phyloP scores from a whole-genome alignment of 2,888 invertebrate species.

The Nomada lathburiana region DNA sequence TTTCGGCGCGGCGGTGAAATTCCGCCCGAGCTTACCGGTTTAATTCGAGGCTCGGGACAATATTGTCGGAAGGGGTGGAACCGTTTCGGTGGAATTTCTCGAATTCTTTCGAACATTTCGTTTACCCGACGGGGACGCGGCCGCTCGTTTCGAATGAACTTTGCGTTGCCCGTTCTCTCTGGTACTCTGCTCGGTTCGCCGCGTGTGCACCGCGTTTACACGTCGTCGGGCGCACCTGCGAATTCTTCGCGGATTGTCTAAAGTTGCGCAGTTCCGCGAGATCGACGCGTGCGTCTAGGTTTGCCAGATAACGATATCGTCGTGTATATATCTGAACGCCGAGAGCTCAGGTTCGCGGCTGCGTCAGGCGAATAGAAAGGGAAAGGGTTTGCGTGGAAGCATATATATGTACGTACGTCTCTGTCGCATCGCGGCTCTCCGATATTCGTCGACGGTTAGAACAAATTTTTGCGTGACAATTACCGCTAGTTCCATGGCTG shows the following conservation, averaged over 20 bases:
- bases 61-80: constrained; percentile 5
- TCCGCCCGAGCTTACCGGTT: constrained; percentile 44
- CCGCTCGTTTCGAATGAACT: constrained; percentile 29
- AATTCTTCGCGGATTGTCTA: constrained; percentile 15
- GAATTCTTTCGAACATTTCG: constrained; percentile 51
- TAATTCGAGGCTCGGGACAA: constrained; percentile 35
- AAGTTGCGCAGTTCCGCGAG: constrained; percentile 44
- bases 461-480: constrained; percentile 5
- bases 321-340: not conserved
- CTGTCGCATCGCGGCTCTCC: no score
- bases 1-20: constrained; percentile 26
- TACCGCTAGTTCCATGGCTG: no score
- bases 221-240: constrained; percentile 35
- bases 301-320: constrained; percentile 61
- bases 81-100: constrained; percentile 38
- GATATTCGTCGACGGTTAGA: not conserved
- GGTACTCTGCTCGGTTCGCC: no score
- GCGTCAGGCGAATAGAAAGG: constrained; percentile 49
- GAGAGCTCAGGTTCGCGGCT: constrained; percentile 40
- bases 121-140: constrained; percentile 1
- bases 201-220: no score
- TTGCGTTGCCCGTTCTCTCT: not conserved
- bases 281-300: constrained; percentile 43
- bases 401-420: no score
- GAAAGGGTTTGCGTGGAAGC: no score